These are phyloP conservation scores for Halesus radiatus DNA, from an alignment of 1,140 invertebrate genomes.

Conservation along the genomic window DNA sequence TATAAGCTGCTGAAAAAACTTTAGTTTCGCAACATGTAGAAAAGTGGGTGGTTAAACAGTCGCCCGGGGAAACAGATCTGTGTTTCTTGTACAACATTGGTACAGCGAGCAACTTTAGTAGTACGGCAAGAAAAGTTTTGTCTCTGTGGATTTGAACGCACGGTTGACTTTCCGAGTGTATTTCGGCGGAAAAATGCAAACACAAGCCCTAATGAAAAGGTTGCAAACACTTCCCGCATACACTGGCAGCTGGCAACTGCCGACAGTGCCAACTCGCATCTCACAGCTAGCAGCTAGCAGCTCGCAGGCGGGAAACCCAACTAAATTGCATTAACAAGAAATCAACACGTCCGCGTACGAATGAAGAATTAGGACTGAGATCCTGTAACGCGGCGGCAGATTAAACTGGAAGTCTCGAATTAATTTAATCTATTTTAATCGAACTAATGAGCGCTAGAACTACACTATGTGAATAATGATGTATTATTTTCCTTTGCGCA, in stretches of 20 bases:
- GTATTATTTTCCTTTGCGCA: too few species aligned
- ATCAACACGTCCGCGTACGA: slow-evolving; percentile 12
- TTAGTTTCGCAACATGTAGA: slow-evolving; percentile 13
- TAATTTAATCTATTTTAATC: too few species aligned
- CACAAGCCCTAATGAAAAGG: slow-evolving; percentile 45
- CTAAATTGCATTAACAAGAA: slow-evolving; percentile 36
- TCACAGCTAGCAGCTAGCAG: too few species aligned
- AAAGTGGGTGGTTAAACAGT: neutral
- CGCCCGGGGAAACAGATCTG: too few species aligned
- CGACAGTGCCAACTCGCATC: too few species aligned
- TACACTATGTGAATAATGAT: too few species aligned
- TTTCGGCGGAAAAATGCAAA: slow-evolving; percentile 48
- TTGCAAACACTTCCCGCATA: slow-evolving; percentile 33
- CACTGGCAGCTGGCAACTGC: neutral
- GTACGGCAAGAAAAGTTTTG: slow-evolving; percentile 11
- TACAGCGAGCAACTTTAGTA: too few species aligned
- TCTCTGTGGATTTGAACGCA: slow-evolving; percentile 45
- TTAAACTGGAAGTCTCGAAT: neutral
- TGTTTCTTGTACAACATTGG: too few species aligned
- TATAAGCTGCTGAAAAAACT: neutral
- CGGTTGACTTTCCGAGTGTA: slow-evolving; percentile 41
- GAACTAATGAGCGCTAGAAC: too few species aligned
- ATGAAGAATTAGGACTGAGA: too few species aligned
- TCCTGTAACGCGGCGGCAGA: too few species aligned
- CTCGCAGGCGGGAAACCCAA: neutral